Evolutionary conservation across 2,888 invertebrate species (phyloP), one percentile per base, ranked within the genome.

Genomic region (Tanypteryx hageni): DNA sequence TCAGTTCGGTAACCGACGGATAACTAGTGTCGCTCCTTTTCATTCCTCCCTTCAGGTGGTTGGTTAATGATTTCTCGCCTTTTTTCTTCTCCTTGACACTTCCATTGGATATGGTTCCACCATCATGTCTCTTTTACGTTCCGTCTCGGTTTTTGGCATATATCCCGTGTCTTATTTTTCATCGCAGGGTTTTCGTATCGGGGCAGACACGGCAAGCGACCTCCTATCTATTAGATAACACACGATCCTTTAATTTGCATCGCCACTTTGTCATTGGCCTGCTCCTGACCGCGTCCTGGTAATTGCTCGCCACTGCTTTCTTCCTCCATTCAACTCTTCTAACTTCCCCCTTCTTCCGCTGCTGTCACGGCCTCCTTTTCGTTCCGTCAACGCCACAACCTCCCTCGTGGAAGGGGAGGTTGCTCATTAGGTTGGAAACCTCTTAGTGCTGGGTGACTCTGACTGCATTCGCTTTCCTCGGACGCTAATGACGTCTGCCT

Each of bases 361-460:
- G 27, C 76, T 76, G 76, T 76, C 76, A 76, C 5, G 22, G 13
- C 27, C 5, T 44, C 5, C 44, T 44, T 44, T 44, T 44, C 76
- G 11, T 76, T 76, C 27, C 76, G 22, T 27, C 76, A 27, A 76
- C 76, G 76, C 76, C 76, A 22, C 76, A 27, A 76, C 76, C 76
- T 76, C 27, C 76, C 22, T 76, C 76, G 27, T 13, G 13, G 76
- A 76, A 22, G 22, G 27, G 76, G 27, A 27, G 76, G 27, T 76
- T 76, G 76, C 76, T 76, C 76, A 76, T 76, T 76, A 76, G 76
- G 76, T 27, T 76, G 76, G 76, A 76, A 27, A 22, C 27, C 76
- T 76, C 44, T 44, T 44, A 44, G 44, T 44, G 44, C 44, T 44
- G 44, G 44, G 44, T 44, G 44, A 44, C 44, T 44, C 68, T 22